phyloP scores from a whole-genome alignment of 2,797 vertebrate species.

The Betta splendens region DNA sequence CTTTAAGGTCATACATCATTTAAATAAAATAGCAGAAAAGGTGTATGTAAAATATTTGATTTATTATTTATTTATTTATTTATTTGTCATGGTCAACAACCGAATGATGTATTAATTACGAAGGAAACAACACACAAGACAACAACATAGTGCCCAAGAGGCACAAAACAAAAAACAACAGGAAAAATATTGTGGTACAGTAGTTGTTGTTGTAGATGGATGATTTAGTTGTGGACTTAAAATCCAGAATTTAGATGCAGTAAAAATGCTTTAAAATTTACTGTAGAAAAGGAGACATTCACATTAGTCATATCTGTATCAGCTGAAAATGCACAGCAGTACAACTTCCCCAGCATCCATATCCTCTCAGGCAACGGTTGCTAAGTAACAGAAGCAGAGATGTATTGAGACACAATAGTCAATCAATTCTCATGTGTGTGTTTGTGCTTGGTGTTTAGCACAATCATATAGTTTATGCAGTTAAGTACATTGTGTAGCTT shows the following conservation, averaged over 20 bases:
- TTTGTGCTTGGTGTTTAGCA: slow-evolving; percentile 31
- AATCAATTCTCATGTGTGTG: slow-evolving; percentile 78
- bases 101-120: neutral
- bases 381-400: slow-evolving; percentile 86
- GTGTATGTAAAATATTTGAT: no score
- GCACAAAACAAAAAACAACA: slow-evolving; percentile 11
- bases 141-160: slow-evolving; percentile 2
- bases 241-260: neutral
- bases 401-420: slow-evolving; percentile 84
- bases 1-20: slow-evolving; percentile 1
- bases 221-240: no score
- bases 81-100: neutral
- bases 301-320: slow-evolving; percentile 69
- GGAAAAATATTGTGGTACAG: no score
- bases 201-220: no score
- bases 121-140: no score
- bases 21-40: no score
- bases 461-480: slow-evolving; percentile 46
- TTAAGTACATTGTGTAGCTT: slow-evolving; percentile 15
- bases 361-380: slow-evolving; percentile 79
- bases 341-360: slow-evolving; percentile 75
- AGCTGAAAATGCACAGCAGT: slow-evolving; percentile 68
- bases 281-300: slow-evolving; percentile 33
- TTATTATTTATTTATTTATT: slow-evolving; percentile 4
- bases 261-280: neutral